These are phyloP conservation scores for Eumerus sabulonum DNA, from an alignment of 2,888 invertebrate species.

Conservation along the genomic window DNA sequence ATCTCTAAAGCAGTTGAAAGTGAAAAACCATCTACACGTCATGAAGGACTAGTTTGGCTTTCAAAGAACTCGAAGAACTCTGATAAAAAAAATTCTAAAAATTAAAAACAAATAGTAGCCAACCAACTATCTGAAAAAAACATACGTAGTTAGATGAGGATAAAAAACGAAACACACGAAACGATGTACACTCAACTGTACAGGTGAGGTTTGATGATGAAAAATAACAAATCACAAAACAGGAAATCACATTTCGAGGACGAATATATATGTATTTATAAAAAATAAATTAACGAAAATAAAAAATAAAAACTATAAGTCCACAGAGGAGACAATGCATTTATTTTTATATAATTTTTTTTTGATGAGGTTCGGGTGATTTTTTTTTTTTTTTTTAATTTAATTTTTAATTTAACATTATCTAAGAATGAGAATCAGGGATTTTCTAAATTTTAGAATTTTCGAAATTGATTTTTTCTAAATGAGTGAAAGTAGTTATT, in stretches of 20 bases:
- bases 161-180: constrained; percentile 34
- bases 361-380: constrained; percentile 2
- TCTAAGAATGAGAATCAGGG: background rate
- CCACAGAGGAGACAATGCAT: constrained; percentile 47
- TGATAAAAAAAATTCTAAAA: constrained; percentile 30
- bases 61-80: constrained; percentile 27
- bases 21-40: constrained; percentile 56
- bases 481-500: constrained; percentile 69
- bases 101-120: too few relatives aligned
- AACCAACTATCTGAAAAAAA: too few relatives aligned
- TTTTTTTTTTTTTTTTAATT: constrained; percentile 7
- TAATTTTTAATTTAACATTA: background rate
- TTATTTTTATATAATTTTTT: constrained; percentile 19
- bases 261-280: too few relatives aligned
- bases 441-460: background rate
- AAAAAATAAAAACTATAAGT: constrained; percentile 33
- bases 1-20: constrained; percentile 42
- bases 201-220: constrained; percentile 51
- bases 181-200: constrained; percentile 30
- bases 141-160: too few relatives aligned
- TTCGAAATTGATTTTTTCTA: constrained; percentile 30
- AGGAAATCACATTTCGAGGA: constrained; percentile 18
- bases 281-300: too few relatives aligned
- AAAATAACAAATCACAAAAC: constrained; percentile 20
- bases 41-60: constrained; percentile 49